These are phyloP conservation scores for Drosophila sp. DNA, from an alignment of 1,140 invertebrate species.

Conservation along the genomic window DNA sequence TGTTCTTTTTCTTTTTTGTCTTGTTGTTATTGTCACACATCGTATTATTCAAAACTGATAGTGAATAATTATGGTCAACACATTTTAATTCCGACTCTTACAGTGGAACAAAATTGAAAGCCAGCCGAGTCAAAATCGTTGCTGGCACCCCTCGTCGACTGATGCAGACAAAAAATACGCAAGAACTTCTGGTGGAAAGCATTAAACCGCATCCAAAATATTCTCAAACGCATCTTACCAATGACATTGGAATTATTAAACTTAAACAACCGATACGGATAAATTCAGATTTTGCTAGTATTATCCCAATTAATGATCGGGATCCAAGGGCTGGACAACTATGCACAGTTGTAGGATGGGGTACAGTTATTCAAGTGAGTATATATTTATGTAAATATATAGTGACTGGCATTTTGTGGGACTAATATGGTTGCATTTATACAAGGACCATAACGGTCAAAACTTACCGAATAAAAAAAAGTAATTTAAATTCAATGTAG, in stretches of 20 bases:
- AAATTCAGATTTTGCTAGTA: background rate
- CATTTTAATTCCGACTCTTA: background rate
- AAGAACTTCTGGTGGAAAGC: conserved; percentile 10
- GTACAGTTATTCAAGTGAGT: conserved; percentile 60
- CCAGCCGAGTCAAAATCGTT: conserved; percentile 18
- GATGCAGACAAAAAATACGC: conserved; percentile 6
- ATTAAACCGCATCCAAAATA: conserved; percentile 51
- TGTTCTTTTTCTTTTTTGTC: too few species aligned
- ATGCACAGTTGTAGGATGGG: conserved; percentile 71
- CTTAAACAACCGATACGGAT: conserved; percentile 18
- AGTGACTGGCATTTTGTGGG: background rate
- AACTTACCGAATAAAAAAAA: too few species aligned
- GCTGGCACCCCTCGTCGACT: conserved; percentile 60
- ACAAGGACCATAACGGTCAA: too few species aligned
- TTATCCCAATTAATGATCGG: conserved; percentile 6
- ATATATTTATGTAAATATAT: background rate
- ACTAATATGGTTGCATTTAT: too few species aligned
- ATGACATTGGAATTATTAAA: conserved; percentile 56
- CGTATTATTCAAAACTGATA: too few species aligned
- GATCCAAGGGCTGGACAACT: background rate
- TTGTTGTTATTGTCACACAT: too few species aligned
- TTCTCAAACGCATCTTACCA: background rate
- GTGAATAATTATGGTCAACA: too few species aligned
- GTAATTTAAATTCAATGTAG: too few species aligned
- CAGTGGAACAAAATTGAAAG: background rate